Conservation (phyloP, 2,797 vertebrate genomes). For the Typhlichthys eigenmanni region DNA sequence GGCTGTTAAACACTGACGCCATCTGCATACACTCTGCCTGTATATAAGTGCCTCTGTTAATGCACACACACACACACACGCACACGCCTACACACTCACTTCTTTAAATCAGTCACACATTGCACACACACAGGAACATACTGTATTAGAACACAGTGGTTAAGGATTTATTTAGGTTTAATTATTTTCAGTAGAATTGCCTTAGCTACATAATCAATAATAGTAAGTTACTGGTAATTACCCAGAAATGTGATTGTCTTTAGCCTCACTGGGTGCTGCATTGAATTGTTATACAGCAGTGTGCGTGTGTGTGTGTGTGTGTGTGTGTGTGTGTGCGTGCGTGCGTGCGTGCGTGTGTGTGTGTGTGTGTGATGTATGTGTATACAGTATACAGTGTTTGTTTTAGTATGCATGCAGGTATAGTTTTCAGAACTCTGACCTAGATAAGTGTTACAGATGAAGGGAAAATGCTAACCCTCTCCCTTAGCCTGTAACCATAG, state of each 20-base stretch:
- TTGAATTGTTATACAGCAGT: conserved; percentile 41
- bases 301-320: conserved; percentile 7
- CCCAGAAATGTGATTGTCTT: conserved; percentile 47
- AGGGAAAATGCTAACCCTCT: too few species aligned
- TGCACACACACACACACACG: background rate
- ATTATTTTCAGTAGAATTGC: conserved; percentile 20
- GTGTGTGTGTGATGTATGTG: conserved; percentile 1
- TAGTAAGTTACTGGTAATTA: conserved; percentile 40
- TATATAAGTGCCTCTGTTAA: conserved; percentile 2
- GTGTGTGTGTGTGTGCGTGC: conserved; percentile 5
- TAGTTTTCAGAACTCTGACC: background rate
- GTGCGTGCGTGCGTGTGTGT: background rate
- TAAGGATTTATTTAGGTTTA: conserved; percentile 21
- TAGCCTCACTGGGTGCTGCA: conserved; percentile 37
- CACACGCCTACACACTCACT: background rate
- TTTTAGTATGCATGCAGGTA: background rate
- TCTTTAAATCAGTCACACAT: too few species aligned
- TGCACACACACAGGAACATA: too few species aligned
- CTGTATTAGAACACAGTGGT: conserved; percentile 9
- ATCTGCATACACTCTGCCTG: background rate
- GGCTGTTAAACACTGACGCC: conserved; percentile 28
- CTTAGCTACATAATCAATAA: too few species aligned
- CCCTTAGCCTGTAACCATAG: too few species aligned
- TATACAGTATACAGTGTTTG: background rate
- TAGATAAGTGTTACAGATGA: too few species aligned